Conservation (phyloP, 2,113 vertebrate genomes). For the Atractosteus spatula region DNA sequence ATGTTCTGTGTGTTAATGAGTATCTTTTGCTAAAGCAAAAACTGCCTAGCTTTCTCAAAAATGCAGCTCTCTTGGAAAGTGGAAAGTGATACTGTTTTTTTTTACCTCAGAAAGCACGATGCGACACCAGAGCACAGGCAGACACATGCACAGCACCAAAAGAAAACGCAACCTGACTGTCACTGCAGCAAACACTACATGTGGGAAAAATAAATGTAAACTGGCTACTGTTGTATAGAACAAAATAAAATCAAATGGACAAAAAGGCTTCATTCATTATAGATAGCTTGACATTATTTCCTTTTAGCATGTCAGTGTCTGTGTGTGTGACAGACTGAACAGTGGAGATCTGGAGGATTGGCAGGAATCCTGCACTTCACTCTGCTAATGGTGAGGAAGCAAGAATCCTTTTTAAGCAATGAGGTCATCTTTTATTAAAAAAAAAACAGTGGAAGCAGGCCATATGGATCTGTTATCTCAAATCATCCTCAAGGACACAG, state of each 20-base stretch:
- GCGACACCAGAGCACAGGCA: neutral
- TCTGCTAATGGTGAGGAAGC: conserved; percentile 74
- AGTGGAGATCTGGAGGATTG: conserved; percentile 47
- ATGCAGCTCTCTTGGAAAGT: too few relatives aligned
- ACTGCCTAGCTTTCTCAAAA: too few relatives aligned
- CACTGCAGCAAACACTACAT: conserved; percentile 30
- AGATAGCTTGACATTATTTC: neutral
- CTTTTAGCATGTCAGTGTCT: neutral
- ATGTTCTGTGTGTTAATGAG: too few relatives aligned
- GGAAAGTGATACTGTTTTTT: too few relatives aligned
- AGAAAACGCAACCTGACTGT: neutral
- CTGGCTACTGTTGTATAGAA: conserved; percentile 6
- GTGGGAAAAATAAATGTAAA: conserved; percentile 9
- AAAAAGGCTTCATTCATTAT: neutral
- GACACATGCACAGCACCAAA: neutral
- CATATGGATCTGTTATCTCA: conserved; percentile 69
- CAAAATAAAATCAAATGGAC: neutral
- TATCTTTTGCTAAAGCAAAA: too few relatives aligned
- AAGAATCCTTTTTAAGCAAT: conserved; percentile 76
- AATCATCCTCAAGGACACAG: conserved; percentile 66
- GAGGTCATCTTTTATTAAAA: conserved; percentile 76
- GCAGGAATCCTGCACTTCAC: conserved; percentile 69
- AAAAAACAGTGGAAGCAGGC: conserved; percentile 56
- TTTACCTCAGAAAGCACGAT: too few relatives aligned
- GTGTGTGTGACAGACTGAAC: conserved; percentile 31